Conservation (phyloP, 2,888 invertebrate species). For the Thymelicus lineola region DNA sequence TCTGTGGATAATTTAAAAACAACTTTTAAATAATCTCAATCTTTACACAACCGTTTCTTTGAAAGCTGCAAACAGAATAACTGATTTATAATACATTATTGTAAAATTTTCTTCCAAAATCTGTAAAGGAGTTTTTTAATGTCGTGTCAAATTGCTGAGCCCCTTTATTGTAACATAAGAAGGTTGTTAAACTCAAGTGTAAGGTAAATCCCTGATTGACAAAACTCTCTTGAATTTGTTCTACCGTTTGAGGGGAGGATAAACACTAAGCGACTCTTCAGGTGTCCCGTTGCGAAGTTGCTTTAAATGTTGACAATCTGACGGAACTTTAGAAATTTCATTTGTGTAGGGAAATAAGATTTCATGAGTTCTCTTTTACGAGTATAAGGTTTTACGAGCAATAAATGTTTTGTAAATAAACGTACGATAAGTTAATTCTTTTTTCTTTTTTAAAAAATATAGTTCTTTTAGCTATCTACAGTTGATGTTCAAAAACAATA, state of each 20-base stretch:
- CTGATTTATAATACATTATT: background rate
- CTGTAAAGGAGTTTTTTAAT: conserved; percentile 44
- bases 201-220: conserved; percentile 81
- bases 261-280: conserved; percentile 58
- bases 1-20: too few relatives aligned
- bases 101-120: conserved; percentile 21
- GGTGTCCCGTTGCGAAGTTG: conserved; percentile 64
- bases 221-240: conserved; percentile 62
- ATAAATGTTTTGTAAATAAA: too few relatives aligned
- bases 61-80: background rate
- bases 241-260: conserved; percentile 61
- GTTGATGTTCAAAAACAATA: too few relatives aligned
- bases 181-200: conserved; percentile 76
- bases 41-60: too few relatives aligned
- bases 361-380: conserved; percentile 15
- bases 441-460: too few relatives aligned
- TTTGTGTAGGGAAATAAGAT: conserved; percentile 16
- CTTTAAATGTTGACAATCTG: conserved; percentile 52
- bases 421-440: too few relatives aligned
- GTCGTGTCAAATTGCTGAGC: conserved; percentile 74
- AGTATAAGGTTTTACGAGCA: too few relatives aligned
- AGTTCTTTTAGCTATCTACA: too few relatives aligned
- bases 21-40: too few relatives aligned
- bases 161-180: conserved; percentile 75
- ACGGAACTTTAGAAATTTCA: conserved; percentile 27